phyloP scores from a whole-genome alignment of 2,113 vertebrate species.

The Pica pica region DNA sequence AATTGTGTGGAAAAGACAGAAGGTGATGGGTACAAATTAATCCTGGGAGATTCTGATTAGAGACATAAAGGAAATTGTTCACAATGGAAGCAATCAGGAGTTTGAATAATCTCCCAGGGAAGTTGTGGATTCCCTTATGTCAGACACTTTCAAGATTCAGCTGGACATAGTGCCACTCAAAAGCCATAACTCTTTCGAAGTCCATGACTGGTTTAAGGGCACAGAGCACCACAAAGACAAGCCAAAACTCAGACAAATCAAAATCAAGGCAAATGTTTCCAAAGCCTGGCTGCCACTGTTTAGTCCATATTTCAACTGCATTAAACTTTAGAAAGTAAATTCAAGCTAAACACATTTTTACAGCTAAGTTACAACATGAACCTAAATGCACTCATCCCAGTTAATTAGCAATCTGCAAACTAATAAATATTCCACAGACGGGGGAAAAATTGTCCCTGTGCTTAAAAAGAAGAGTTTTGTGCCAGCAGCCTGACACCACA shows the following conservation, averaged over 20 bases:
- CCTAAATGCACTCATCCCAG: background rate
- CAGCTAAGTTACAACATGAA: background rate
- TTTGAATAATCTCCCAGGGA: background rate
- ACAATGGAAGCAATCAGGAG: too few relatives aligned
- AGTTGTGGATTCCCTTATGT: background rate
- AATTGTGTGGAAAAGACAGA: accelerated
- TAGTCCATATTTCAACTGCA: background rate
- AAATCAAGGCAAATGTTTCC: background rate
- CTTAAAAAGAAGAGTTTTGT: background rate
- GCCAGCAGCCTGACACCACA: background rate
- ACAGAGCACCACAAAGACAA: background rate
- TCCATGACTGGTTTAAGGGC: background rate
- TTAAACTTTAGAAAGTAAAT: background rate
- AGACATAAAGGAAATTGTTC: background rate
- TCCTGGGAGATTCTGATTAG: background rate
- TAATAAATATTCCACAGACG: background rate
- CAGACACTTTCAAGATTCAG: background rate
- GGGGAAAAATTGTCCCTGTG: background rate
- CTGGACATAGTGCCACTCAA: background rate
- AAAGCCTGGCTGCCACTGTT: background rate
- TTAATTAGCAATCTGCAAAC: background rate
- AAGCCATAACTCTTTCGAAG: background rate
- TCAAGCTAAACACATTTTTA: background rate
- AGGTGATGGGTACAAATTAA: background rate
- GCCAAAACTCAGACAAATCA: background rate